A percentile compares a stretch with the other conserved stretches of the same genome.
phyloP scores from a whole-genome alignment of 2,888 invertebrate genomes.

The Seira ritae region DNA sequence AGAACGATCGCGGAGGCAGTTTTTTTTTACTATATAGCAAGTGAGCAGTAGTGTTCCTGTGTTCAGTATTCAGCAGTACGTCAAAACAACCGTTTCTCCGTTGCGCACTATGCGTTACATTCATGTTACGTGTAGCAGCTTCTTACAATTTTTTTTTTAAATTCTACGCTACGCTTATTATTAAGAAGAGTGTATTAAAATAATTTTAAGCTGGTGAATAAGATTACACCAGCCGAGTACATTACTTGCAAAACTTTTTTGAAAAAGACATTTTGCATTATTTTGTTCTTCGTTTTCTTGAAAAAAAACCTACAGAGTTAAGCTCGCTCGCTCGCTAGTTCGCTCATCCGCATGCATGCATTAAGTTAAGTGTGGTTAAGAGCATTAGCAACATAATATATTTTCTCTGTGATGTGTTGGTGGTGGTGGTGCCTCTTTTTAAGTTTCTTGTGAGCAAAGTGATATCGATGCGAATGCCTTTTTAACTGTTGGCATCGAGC shows the following conservation, averaged over 20 bases:
- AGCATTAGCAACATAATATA: constrained; percentile 46
- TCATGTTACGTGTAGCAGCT: constrained; percentile 15
- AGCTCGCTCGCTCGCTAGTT: constrained; percentile 33
- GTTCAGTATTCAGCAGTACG: constrained; percentile 12
- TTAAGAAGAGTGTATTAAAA: constrained; percentile 27
- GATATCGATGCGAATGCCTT: constrained; percentile 38
- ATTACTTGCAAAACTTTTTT: constrained; percentile 4
- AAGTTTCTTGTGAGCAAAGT: neutral
- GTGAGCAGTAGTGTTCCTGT: neutral
- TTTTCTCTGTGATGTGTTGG: constrained; percentile 25
- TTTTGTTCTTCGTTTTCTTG: constrained; percentile 20
- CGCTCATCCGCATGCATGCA: constrained; percentile 58
- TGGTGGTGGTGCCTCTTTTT: constrained; percentile 8
- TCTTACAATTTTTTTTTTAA: constrained; percentile 37
- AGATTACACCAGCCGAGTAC: neutral
- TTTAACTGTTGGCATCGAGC: constrained; percentile 49
- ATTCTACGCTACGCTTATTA: constrained; percentile 42
- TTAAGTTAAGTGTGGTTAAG: constrained; percentile 57
- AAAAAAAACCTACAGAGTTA: neutral
- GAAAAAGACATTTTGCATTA: constrained; percentile 45
- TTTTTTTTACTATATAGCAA: constrained; percentile 7
- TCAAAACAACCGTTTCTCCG: constrained; percentile 58
- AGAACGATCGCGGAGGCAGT: neutral
- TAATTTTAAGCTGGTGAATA: constrained; percentile 11
- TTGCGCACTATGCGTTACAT: constrained; percentile 24